phyloP scores from a whole-genome alignment of 2,113 vertebrate species.

The Atherinomorus stipes region DNA sequence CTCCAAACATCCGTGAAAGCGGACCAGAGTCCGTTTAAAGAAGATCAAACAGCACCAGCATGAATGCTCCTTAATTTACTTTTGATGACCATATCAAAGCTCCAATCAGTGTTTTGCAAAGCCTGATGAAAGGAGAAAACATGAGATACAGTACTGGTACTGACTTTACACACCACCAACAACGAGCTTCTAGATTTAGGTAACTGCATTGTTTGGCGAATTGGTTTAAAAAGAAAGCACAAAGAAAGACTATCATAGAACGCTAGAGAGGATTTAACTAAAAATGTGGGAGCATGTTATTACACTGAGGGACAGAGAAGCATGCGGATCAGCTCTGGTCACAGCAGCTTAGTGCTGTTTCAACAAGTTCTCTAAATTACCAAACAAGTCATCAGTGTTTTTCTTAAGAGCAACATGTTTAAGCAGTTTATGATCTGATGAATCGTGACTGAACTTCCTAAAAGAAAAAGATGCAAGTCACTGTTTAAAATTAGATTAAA shows the following conservation, averaged over 20 bases:
- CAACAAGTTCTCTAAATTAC: slow-evolving; percentile 14
- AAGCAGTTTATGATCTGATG: background rate
- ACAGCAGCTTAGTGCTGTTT: slow-evolving; percentile 5
- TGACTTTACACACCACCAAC: background rate
- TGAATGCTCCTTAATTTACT: background rate
- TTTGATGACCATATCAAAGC: background rate
- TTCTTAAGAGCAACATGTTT: background rate
- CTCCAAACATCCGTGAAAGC: no score
- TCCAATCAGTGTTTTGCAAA: background rate
- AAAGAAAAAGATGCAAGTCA: background rate
- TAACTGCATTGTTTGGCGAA: background rate
- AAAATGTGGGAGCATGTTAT: slow-evolving; percentile 15
- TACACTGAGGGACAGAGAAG: background rate
- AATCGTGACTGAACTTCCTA: background rate
- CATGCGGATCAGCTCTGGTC: background rate
- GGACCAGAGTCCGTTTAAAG: no score
- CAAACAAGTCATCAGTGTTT: slow-evolving; percentile 5
- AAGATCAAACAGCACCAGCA: no score
- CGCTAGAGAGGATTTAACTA: background rate
- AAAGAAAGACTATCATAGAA: background rate
- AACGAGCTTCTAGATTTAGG: background rate
- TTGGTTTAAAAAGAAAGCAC: background rate
- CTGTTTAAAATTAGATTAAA: background rate
- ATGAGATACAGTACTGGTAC: background rate
- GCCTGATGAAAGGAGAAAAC: background rate